These are phyloP conservation scores for Mythimna albipuncta DNA, from an alignment of 2,888 invertebrate genomes.

Conservation along the genomic window DNA sequence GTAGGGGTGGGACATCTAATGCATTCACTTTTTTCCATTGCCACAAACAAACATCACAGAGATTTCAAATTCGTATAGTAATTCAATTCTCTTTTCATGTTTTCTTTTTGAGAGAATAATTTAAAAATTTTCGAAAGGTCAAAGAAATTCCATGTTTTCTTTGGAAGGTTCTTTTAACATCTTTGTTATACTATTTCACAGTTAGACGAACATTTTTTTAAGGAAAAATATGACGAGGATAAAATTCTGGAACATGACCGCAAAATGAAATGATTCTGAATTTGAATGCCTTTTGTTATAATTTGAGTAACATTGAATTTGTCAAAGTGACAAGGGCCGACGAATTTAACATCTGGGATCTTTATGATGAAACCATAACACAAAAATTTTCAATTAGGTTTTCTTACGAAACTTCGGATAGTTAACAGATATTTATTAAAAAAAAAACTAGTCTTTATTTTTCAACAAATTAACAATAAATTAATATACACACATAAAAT, in stretches of 20 bases:
- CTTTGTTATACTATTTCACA: slow-evolving; percentile 48
- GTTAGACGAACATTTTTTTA: slow-evolving; percentile 32
- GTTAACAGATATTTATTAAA: background rate
- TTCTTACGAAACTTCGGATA: background rate
- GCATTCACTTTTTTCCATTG: slow-evolving; percentile 82
- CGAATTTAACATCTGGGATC: slow-evolving; percentile 49
- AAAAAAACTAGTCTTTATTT: background rate
- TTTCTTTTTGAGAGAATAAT: slow-evolving; percentile 63
- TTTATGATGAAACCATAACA: slow-evolving; percentile 8
- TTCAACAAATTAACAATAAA: background rate
- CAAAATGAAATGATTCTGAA: slow-evolving; percentile 30
- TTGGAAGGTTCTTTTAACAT: slow-evolving; percentile 34
- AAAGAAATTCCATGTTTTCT: slow-evolving; percentile 61
- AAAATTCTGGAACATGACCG: slow-evolving; percentile 33
- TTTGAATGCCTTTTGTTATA: slow-evolving; percentile 43
- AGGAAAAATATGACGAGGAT: slow-evolving; percentile 28
- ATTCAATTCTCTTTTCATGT: slow-evolving; percentile 83
- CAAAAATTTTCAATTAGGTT: background rate
- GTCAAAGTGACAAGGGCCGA: slow-evolving; percentile 39
- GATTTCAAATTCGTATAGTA: slow-evolving; percentile 79
- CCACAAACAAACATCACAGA: slow-evolving; percentile 85
- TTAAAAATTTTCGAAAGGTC: slow-evolving; percentile 56
- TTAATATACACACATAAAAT: no score
- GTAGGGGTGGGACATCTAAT: slow-evolving; percentile 78
- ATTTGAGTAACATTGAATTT: slow-evolving; percentile 43